A percentile compares a stretch with the other conserved stretches of the same genome.
phyloP scores from a whole-genome alignment of 2,888 invertebrate species.

The Crossocerus cetratus region DNA sequence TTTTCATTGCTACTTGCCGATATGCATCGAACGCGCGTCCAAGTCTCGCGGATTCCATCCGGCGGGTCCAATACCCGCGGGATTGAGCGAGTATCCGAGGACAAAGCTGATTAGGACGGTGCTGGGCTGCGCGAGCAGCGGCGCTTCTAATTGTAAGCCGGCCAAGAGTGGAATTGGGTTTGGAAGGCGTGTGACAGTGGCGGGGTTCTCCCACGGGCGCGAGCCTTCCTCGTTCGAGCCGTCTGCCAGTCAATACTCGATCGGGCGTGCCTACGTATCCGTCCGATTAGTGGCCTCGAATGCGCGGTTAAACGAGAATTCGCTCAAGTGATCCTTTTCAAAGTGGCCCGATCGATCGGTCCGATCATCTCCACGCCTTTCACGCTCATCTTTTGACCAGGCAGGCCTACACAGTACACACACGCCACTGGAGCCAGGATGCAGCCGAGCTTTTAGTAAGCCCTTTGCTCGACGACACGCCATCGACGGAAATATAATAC shows the following conservation, averaged over 20 bases:
- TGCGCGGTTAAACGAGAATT: constrained; percentile 3
- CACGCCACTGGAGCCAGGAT: not conserved
- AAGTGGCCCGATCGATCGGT: not conserved
- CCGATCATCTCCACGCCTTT: not conserved
- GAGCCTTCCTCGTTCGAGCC: not conserved
- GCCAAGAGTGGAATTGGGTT: constrained; percentile 29
- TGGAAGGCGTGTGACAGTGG: constrained; percentile 15
- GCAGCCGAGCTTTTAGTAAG: too few species aligned
- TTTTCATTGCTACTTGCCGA: too few species aligned
- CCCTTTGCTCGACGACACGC: too few species aligned
- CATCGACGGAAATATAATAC: too few species aligned
- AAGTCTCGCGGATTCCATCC: too few species aligned
- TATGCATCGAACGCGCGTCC: too few species aligned
- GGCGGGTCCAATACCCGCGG: not conserved
- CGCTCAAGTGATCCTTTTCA: too few species aligned
- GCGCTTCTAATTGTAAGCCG: constrained; percentile 27
- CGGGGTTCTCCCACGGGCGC: constrained; percentile 26
- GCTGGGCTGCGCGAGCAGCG: constrained; percentile 11
- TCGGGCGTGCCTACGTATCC: constrained; percentile 14
- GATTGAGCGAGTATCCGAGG: not conserved
- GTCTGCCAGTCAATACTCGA: constrained; percentile 21
- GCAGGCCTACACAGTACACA: not conserved
- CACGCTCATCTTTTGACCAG: not conserved
- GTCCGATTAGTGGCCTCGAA: constrained; percentile 16
- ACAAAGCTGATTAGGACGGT: constrained; percentile 29